Evolutionary conservation across 2,797 vertebrate genomes (phyloP).

Genomic region (Cottoperca gobio): DNA sequence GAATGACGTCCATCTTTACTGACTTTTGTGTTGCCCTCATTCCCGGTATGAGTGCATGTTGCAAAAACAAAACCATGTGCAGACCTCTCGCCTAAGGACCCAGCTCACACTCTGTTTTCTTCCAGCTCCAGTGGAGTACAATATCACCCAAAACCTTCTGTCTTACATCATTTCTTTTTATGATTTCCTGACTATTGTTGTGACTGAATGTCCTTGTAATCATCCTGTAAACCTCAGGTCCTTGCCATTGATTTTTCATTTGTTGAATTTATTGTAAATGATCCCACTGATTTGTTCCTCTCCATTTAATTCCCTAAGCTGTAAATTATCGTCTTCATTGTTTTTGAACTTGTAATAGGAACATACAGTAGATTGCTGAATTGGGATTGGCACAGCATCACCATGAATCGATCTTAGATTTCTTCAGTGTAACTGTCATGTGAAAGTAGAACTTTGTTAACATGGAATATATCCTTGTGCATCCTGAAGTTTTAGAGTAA

Average conservation of each 20-base stretch:
- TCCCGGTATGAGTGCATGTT: constrained; percentile 75
- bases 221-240: constrained; percentile 24
- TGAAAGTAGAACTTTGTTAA: not conserved
- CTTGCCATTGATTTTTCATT: constrained; percentile 25
- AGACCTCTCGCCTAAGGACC: constrained; percentile 79
- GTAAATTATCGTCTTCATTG: not conserved
- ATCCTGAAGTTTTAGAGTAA: not conserved
- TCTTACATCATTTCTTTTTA: constrained; percentile 25
- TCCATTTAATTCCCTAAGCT: constrained; percentile 1
- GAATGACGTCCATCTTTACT: constrained; percentile 56
- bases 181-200: constrained; percentile 29
- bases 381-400: not conserved
- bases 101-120: constrained; percentile 77
- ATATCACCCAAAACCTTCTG: constrained; percentile 38
- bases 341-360: not conserved
- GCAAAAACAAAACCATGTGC: constrained; percentile 58
- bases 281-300: constrained; percentile 1
- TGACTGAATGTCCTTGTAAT: constrained; percentile 30
- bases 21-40: constrained; percentile 59
- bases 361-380: not conserved
- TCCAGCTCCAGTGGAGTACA: constrained; percentile 71
- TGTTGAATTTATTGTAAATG: constrained; percentile 20
- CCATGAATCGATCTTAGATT: not conserved
- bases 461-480: not conserved
- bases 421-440: not conserved